phyloP scores from a whole-genome alignment of 2,797 vertebrate species.

The Schizopygopsis malacanthus region DNA sequence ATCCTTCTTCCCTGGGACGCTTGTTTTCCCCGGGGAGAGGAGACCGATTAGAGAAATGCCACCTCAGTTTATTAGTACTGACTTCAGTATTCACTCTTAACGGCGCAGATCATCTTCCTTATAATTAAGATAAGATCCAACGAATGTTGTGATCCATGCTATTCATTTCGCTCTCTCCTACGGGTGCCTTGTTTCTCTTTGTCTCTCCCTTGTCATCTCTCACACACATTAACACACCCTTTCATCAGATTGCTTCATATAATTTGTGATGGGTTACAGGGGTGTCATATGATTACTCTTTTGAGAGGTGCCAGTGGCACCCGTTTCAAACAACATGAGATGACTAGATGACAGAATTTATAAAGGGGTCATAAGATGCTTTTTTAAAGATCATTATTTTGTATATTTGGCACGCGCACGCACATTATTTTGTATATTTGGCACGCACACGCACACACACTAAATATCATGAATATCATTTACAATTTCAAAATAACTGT shows the following conservation, averaged over 20 bases:
- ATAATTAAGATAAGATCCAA: slow-evolving; percentile 72
- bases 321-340: neutral
- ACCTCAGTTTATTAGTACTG: slow-evolving; percentile 60
- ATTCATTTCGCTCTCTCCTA: slow-evolving; percentile 47
- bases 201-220: neutral
- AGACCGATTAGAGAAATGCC: slow-evolving; percentile 59
- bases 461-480: neutral
- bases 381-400: too few relatives aligned
- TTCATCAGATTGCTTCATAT: neutral
- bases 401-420: too few relatives aligned
- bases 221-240: neutral
- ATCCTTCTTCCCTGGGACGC: slow-evolving; percentile 47
- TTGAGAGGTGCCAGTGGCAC: neutral
- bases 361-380: neutral
- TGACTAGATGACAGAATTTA: neutral
- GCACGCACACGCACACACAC: too few relatives aligned
- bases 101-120: slow-evolving; percentile 68
- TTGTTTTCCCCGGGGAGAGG: slow-evolving; percentile 43
- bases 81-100: slow-evolving; percentile 51
- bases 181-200: neutral
- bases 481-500: neutral
- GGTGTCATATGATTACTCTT: neutral
- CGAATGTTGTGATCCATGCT: slow-evolving; percentile 62
- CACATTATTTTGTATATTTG: too few relatives aligned
- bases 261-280: neutral